A percentile compares a stretch with the other conserved stretches of the same genome.
phyloP scores from a whole-genome alignment of 2,888 invertebrate genomes.

The Tortricodes alternella region DNA sequence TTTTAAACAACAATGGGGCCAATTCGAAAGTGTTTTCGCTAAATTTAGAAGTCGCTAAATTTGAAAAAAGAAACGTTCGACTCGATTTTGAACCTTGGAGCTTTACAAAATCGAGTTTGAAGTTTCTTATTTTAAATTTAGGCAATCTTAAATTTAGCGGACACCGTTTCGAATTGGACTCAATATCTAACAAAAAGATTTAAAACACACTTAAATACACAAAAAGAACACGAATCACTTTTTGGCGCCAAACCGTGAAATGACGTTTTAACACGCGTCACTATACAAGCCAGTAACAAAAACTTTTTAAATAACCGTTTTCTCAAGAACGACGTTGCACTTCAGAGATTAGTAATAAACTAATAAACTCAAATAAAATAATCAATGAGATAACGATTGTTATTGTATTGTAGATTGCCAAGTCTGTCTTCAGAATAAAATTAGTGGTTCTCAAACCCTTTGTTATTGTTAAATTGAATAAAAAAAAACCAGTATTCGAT shows the following conservation, averaged over 20 bases:
- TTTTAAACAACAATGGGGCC: too few species aligned
- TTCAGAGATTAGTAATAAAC: not conserved
- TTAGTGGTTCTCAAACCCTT: slow-evolving; percentile 8
- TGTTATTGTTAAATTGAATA: not conserved
- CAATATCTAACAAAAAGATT: not conserved
- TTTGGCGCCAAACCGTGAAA: not conserved
- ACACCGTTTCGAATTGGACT: too few species aligned
- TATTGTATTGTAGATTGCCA: slow-evolving; percentile 4
- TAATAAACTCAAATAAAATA: not conserved
- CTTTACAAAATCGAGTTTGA: too few species aligned
- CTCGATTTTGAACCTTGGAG: too few species aligned
- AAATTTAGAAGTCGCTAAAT: too few species aligned
- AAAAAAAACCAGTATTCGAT: too few species aligned
- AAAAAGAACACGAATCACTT: not conserved
- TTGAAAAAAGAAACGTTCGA: too few species aligned
- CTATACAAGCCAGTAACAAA: not conserved
- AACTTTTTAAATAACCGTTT: not conserved
- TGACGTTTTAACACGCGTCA: not conserved
- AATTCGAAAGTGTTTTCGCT: too few species aligned
- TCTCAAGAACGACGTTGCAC: not conserved
- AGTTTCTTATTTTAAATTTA: too few species aligned
- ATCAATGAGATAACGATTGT: slow-evolving; percentile 3
- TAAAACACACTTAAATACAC: not conserved
- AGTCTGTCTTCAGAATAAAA: not conserved
- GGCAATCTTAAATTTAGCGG: too few species aligned